These are phyloP conservation scores for Cotesia typhae DNA, from an alignment of 1,140 invertebrate species.

Conservation along the genomic window DNA sequence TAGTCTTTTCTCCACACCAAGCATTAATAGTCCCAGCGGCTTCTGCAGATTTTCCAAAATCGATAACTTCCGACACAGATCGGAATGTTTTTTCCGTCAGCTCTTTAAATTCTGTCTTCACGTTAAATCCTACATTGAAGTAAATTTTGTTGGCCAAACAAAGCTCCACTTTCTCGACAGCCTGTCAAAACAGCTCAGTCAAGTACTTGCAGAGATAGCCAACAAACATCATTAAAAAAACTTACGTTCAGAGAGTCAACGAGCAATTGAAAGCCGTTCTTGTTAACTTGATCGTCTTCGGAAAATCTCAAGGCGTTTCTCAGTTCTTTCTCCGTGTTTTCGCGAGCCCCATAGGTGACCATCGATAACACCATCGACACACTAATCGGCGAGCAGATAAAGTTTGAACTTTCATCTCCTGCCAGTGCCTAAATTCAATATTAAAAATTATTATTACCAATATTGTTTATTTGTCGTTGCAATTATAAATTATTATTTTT, in stretches of 20 bases:
- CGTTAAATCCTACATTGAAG: conserved; percentile 56
- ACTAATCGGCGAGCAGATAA: conserved; percentile 12
- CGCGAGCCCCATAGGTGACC: conserved; percentile 17
- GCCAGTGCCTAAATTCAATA: too few relatives aligned
- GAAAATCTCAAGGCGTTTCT: not conserved
- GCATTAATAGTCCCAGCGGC: conserved; percentile 71
- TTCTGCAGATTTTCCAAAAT: conserved; percentile 64
- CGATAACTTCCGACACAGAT: conserved; percentile 65
- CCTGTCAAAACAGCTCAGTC: conserved; percentile 30
- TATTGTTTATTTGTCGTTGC: too few relatives aligned
- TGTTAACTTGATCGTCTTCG: not conserved
- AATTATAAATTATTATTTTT: not conserved
- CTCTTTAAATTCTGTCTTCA: conserved; percentile 31
- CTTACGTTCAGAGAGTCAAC: conserved; percentile 22
- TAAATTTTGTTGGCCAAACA: conserved; percentile 49
- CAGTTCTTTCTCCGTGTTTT: conserved; percentile 22
- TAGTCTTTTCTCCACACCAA: conserved; percentile 79
- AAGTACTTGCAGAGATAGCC: not conserved
- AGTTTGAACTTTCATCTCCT: too few relatives aligned
- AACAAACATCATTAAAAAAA: not conserved
- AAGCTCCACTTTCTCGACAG: conserved; percentile 40
- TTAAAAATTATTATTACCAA: too few relatives aligned
- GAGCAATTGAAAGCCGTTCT: conserved; percentile 13
- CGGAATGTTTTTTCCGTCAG: conserved; percentile 54
- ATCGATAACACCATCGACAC: conserved; percentile 18